Evolutionary conservation across 2,797 vertebrate genomes (phyloP).

Genomic region (Typhlichthys eigenmanni): DNA sequence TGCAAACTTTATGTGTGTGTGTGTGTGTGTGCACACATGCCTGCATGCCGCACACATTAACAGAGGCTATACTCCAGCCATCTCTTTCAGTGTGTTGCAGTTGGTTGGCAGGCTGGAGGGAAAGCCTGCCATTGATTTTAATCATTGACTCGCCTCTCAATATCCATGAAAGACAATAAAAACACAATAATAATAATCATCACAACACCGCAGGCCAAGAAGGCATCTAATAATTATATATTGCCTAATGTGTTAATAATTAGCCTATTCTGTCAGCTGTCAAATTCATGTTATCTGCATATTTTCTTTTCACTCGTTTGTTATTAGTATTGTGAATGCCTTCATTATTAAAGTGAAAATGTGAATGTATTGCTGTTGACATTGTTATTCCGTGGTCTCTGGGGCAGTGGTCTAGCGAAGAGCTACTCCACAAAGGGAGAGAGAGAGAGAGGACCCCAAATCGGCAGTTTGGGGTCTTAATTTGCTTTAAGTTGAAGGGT

Average conservation of each 20-base stretch:
- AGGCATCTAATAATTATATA: slow-evolving; percentile 68
- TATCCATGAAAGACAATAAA: slow-evolving; percentile 78
- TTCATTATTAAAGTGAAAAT: slow-evolving; percentile 47
- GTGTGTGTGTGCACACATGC: slow-evolving; percentile 6
- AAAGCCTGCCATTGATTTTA: slow-evolving; percentile 75
- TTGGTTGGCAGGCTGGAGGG: slow-evolving; percentile 66
- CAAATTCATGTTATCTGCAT: slow-evolving; percentile 59
- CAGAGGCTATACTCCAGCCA: slow-evolving; percentile 44
- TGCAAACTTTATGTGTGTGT: slow-evolving; percentile 20
- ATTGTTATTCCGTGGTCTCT: slow-evolving; percentile 2
- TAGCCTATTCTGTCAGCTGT: slow-evolving; percentile 56
- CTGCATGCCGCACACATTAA: slow-evolving; percentile 5
- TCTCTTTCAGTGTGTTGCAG: slow-evolving; percentile 54
- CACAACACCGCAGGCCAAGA: slow-evolving; percentile 61
- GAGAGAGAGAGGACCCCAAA: slow-evolving; percentile 33
- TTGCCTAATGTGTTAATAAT: slow-evolving; percentile 59
- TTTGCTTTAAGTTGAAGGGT: slow-evolving; percentile 58
- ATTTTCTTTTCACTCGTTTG: slow-evolving; percentile 36
- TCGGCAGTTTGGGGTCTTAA: slow-evolving; percentile 31
- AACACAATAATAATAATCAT: slow-evolving; percentile 77
- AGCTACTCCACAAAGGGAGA: slow-evolving; percentile 48
- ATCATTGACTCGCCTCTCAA: slow-evolving; percentile 62
- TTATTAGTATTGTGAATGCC: slow-evolving; percentile 58
- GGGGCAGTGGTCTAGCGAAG: slow-evolving; percentile 22
- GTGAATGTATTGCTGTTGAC: slow-evolving; percentile 21